Base-by-base conservation (phyloP, 2,113 vertebrate genomes). In the Mystacornis crossleyi region DNA sequence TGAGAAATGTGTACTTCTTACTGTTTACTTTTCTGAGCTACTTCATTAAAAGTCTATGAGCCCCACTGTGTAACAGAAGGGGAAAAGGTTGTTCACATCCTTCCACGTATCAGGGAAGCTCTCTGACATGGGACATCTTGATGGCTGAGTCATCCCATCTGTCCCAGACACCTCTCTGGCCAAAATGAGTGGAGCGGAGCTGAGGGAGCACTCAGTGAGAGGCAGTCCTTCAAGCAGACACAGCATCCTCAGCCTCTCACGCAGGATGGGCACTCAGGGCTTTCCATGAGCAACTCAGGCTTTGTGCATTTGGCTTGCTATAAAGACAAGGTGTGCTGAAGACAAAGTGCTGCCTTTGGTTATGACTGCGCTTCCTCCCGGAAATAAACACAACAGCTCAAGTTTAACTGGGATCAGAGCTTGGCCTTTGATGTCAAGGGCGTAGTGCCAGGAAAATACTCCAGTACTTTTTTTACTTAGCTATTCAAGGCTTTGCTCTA, bases 81-180 rank as follows among this genome's bases (percentile, higher is more conserved):
- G 75, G 51, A 94, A 93, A 92, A 66, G 4, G 18, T 70, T 83
- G 91, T 89, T 96, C 94, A 95, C 93, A 92, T 95, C 94, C 92
- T 95, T 89, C 86, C 88, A 90, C 1, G 4, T 66, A 84, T 62
- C 38, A 5, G 82, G 69, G 82, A 83, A 93, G 93, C 80, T 86
- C 80, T 77, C 94, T 93, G 93, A 93, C 86, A 83, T 1, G 4
- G 86, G 94, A 86, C 93, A 92, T 84, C 93, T 96, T 97, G 93
- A 70, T 66, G 91, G 60, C 91, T 95, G 93, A 97, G 91, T 95
- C 94, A 96, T 93, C 83, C 96, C 95, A 92, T 90, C 95, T 96
- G 96, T 95, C 89, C 86, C 83, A 92, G 86, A 31, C 72, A 73
- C n/a, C n/a, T 81, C 77, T 89, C 64, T 16, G 89, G 93, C 91